Percentiles rank a stretch among this genome's conserved stretches.
phyloP scores from a whole-genome alignment of 2,797 vertebrate species.

The Eulemur rubriventer region DNA sequence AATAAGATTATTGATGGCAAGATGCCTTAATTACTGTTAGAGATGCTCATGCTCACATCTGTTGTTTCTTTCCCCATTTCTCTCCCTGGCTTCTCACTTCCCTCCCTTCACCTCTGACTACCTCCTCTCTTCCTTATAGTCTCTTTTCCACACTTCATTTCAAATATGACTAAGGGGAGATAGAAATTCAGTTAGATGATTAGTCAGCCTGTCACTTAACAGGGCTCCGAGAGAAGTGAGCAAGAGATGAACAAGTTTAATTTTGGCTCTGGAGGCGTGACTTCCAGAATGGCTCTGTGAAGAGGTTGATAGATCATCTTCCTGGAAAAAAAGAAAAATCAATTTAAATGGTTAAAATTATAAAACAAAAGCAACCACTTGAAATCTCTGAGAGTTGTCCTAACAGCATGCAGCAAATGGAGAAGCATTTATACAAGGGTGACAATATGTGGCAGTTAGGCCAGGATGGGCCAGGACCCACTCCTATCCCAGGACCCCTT shows the following conservation, averaged over 20 bases:
- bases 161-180: not conserved
- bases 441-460: not conserved
- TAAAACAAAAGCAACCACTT: not conserved
- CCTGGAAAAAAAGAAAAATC: not conserved
- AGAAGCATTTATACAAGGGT: not conserved
- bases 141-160: not conserved
- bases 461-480: not conserved
- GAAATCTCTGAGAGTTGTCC: not conserved
- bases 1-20: not conserved
- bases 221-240: not conserved
- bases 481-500: not conserved
- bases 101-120: not conserved
- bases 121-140: not conserved
- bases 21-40: not conserved
- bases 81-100: not conserved
- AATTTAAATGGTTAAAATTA: not conserved
- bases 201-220: not conserved
- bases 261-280: not conserved
- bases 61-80: not conserved
- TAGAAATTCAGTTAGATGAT: not conserved
- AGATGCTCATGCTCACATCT: not conserved
- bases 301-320: not conserved
- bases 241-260: not conserved
- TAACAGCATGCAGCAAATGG: not conserved
- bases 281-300: not conserved